phyloP scores from a whole-genome alignment of 2,797 vertebrate genomes.

The Poliocrania exsul region DNA sequence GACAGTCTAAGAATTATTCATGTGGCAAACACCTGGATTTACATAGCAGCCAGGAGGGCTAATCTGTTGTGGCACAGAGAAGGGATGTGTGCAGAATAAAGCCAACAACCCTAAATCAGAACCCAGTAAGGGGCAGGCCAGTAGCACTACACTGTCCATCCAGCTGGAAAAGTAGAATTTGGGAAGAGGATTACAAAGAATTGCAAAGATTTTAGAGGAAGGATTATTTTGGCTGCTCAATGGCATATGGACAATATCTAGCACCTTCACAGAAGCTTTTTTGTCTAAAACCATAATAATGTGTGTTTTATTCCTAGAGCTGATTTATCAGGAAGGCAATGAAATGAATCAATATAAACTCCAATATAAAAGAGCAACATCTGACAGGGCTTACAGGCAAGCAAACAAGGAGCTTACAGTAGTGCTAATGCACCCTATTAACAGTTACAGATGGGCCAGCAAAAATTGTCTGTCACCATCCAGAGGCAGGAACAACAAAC shows the following conservation, averaged over 20 bases:
- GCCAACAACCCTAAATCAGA: neutral
- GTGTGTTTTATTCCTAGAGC: neutral
- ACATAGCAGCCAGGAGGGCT: neutral
- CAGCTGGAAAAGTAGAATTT: neutral
- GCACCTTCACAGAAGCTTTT: neutral
- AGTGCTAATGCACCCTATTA: neutral
- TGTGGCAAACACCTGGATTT: conserved; percentile 52
- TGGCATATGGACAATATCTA: neutral
- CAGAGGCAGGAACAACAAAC: neutral
- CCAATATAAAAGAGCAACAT: neutral
- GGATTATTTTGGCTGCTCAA: neutral
- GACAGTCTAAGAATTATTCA: neutral
- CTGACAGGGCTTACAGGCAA: neutral
- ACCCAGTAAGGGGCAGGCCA: neutral
- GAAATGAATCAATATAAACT: neutral
- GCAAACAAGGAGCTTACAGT: neutral
- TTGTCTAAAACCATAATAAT: neutral
- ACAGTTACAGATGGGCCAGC: neutral
- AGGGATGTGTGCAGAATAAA: neutral
- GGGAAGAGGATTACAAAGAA: neutral
- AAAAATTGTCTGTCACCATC: neutral
- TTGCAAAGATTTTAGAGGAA: neutral
- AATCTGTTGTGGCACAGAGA: neutral
- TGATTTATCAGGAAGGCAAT: neutral
- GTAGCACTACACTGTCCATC: neutral